Base-by-base conservation (phyloP, 2,113 vertebrate genomes). In the Lepus europaeus region DNA sequence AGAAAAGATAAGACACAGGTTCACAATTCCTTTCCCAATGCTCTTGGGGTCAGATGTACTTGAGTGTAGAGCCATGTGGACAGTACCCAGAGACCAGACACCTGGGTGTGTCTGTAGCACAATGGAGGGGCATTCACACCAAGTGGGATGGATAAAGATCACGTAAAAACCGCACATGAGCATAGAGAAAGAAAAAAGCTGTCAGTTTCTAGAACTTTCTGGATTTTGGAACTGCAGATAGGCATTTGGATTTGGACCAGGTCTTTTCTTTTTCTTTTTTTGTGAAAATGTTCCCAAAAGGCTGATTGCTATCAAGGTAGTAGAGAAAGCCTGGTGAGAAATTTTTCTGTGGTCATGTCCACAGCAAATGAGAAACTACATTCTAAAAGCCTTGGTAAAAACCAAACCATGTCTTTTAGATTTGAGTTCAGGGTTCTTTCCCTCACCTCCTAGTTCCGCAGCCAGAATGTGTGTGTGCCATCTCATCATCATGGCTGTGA, bases 11-110 rank as follows among this genome's bases (percentile, higher is more conserved):
- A 93, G 87, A 29, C 45, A 70, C 31, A 82, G 31, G 39, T 82
- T 96, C 84, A 88, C 69, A 45, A 90, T 80, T 13, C 16, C 31
- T 64, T 89, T 95, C 76, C 92, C 76, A 78, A 89, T 92, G 73
- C 36, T 49, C 27, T 68, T 45, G 1, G 23, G 27, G 64, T 31
- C 20, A 63, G 61, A 72, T 6, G 6, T 56, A 59, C 11, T 49
- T 9, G 61, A 63, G 49, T 66, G 63, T 49, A 39, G 69, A 76
- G 51, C 23, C 33, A 27, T 4, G 16, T 53, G 14, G 78, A 63
- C 12, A 79, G 51, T n/a, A 77, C 70, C 69, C 56, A 36, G 7
- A 74, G 29, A 49, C 36, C 63, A 93, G 64, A 88, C 51, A 70
- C 59, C 64, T 3, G 16, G 22, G 49, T 16, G 29, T 91, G 87